Evolutionary conservation across 2,113 vertebrate species (phyloP), one percentile per base, ranked within the genome.

Genomic region (Gymnarchus niloticus): DNA sequence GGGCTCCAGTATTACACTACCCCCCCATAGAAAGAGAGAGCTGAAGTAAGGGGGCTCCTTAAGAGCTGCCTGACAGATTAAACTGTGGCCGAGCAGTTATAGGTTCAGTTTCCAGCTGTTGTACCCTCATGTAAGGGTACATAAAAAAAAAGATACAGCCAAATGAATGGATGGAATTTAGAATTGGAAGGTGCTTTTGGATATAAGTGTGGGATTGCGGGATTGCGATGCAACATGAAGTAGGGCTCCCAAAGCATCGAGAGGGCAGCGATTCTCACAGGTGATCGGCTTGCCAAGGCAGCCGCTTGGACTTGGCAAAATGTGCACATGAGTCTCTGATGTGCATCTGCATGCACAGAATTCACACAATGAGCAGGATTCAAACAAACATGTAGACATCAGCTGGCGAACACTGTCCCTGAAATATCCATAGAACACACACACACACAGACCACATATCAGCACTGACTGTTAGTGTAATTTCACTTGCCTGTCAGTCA

Each of bases 361-460:
- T n/a, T n/a, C n/a, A n/a, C n/a, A n/a, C n/a, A n/a, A n/a, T n/a
- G n/a, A n/a, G n/a, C n/a, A n/a, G n/a, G n/a, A n/a, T n/a, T n/a
- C n/a, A n/a, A n/a, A n/a, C n/a, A n/a, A n/a, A n/a, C n/a, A n/a
- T n/a, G n/a, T n/a, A n/a, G n/a, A n/a, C 59, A 65, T 8, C 19
- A n/a, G 59, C 59, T 6, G 59, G 52, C 78, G 81, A 56, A 86
- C 80, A 28, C 51, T 49, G 44, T 49, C 61, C 73, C 84, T 28
- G 28, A 5, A 41, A 28, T 57, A 65, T 78, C 33, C 51, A 44
- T 76, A 19, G 21, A 81, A 54, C 54, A 86, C 52, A 76, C 56
- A 65, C n/a, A 83, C 28, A 57, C 81, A 57, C 14, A 83, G 28
- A 23, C 14, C 80, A 44, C 84, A 59, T 7, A 51, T 81, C 82